Conservation (phyloP, 2,113 vertebrate species). For the Nycticebus coucang region DNA sequence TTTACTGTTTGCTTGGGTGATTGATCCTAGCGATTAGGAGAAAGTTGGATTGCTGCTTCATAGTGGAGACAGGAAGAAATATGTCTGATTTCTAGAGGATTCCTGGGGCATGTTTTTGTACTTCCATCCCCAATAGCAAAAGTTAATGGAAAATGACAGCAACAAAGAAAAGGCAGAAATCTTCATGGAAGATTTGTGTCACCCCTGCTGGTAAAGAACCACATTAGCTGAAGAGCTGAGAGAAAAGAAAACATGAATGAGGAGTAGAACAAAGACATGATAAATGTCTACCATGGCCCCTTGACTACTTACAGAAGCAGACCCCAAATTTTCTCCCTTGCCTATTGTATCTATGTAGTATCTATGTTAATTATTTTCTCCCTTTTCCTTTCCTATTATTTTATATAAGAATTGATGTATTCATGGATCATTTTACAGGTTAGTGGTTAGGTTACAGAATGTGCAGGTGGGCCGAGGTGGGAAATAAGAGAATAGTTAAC, state of each 20-base stretch:
- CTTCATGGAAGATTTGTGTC: neutral
- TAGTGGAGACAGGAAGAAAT: neutral
- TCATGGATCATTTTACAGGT: neutral
- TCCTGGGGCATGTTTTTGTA: neutral
- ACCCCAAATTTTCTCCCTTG: neutral
- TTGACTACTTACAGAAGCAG: neutral
- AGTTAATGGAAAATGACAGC: neutral
- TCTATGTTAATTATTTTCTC: neutral
- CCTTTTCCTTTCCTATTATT: neutral
- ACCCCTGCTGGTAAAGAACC: neutral
- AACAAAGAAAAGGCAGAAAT: neutral
- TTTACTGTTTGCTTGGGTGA: neutral
- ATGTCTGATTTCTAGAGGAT: neutral
- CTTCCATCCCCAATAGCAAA: neutral
- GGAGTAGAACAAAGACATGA: neutral
- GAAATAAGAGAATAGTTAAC: neutral
- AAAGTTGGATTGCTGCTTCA: neutral
- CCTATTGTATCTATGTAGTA: too few relatives aligned
- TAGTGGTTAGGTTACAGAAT: neutral
- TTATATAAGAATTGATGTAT: neutral
- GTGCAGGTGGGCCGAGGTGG: neutral
- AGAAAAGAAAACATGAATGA: neutral
- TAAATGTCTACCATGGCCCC: neutral
- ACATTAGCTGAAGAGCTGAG: neutral
- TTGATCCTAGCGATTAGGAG: neutral